Evolutionary conservation across 2,888 invertebrate species (phyloP), one percentile per base, ranked within the genome.

Genomic region (Argyresthia albistria): DNA sequence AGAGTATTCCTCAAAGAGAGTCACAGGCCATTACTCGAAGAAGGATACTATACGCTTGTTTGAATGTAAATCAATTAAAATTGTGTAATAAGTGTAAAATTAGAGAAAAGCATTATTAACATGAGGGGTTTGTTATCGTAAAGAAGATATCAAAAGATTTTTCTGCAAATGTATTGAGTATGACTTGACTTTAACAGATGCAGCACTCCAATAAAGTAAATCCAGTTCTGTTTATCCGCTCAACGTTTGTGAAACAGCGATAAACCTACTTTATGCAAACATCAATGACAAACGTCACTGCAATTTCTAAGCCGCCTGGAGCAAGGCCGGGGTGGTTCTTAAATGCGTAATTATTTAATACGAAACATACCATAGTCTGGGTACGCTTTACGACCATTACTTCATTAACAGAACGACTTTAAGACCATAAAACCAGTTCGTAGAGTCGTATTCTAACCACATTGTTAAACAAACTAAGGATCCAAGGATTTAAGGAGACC

Each of bases 401-500:
- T 61, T 64, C 63, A 66, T 65, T 64, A 65, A 56, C 48, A 48
- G 48, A 47, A 47, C 47, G 47, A 48, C 36, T 48, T 8, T 1
- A 36, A 48, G 11, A 36, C 1, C 37, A 48, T 48, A 37, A 48
- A 48, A 48, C 48, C 14, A 10, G 12, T 8, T 8, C n/a, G 47
- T 9, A 12, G 12, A 12, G 37, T 39, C 48, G 37, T 48, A 15
- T 14, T 39, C 9, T 8, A 62, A 69, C 77, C 75, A 61, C 75
- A 73, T 60, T 66, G 70, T 74, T 76, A 50, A 50, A 50, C 50
- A 43, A 15, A 50, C 43, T 50, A 42, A 50, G 45, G 46, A 46
- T 52, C 37, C 39, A 46, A 37, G 52, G 46, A 39, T 66, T 64
- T 69, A 65, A 69, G 65, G 66, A 65, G 63, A 72, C 83, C 82